These are phyloP conservation scores for Eciton burchellii DNA, from an alignment of 1,140 invertebrate species.

Conservation along the genomic window DNA sequence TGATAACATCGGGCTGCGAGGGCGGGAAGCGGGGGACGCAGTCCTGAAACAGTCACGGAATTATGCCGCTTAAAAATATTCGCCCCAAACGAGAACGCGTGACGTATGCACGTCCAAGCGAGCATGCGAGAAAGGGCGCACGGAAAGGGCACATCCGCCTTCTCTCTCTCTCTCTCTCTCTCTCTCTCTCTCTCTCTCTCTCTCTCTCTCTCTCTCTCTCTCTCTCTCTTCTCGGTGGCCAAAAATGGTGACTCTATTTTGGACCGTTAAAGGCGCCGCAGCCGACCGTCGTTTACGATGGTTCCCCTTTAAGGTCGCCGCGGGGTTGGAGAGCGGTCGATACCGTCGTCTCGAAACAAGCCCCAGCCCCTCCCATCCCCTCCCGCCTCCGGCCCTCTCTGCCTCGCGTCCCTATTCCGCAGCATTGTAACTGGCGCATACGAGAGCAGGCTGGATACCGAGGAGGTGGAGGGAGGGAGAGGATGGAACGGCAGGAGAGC, in stretches of 20 bases:
- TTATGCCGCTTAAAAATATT: slow-evolving; percentile 18
- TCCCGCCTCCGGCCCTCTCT: slow-evolving; percentile 51
- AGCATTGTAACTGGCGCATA: slow-evolving; percentile 66
- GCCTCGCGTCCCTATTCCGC: slow-evolving; percentile 47
- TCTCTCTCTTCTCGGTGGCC: too few relatives aligned
- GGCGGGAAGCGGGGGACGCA: not conserved
- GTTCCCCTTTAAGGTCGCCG: slow-evolving; percentile 78
- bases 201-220: too few relatives aligned
- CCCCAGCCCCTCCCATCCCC: slow-evolving; percentile 61
- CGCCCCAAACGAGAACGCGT: not conserved
- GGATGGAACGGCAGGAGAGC: slow-evolving; percentile 11
- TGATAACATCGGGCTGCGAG: not conserved
- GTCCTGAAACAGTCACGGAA: not conserved
- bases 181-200: too few relatives aligned
- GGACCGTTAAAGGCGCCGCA: slow-evolving; percentile 61
- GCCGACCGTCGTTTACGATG: slow-evolving; percentile 50
- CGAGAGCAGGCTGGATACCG: slow-evolving; percentile 57
- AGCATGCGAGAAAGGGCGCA: not conserved
- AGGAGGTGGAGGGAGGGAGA: slow-evolving; percentile 28
- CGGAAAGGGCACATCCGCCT: not conserved
- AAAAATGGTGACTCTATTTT: not conserved
- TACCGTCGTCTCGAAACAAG: slow-evolving; percentile 81
- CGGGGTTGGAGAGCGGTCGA: slow-evolving; percentile 74
- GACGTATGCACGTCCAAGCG: not conserved
- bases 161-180: too few relatives aligned